Evolutionary conservation across 2,113 vertebrate species (phyloP), one percentile per base, ranked within the genome.

Genomic region (Bostrychus sinensis): DNA sequence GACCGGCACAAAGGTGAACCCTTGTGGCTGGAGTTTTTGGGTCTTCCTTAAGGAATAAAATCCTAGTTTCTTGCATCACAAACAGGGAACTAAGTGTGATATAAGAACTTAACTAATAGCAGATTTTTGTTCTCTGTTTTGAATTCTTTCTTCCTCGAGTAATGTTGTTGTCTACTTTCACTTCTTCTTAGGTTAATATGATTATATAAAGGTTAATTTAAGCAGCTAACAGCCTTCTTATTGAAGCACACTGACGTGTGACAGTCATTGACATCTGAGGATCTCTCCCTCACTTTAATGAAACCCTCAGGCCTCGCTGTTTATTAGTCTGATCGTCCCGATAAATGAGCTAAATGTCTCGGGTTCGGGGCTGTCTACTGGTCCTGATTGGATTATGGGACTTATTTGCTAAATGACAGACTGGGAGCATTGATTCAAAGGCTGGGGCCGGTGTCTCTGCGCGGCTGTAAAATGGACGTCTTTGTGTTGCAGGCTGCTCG

Each of bases 401-500:
- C 58, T 77, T 62, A 71, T 73, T 75, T 70, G 62, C 57, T 46
- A 22, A 60, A 61, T 80, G 74, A 72, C 68, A 64, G 20, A 56
- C 38, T 57, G 57, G 30, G 51, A 55, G 30, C 23, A 77, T 61
- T 70, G 38, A 71, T 72, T 82, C 23, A 73, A 71, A 76, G 56
- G 71, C 62, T 65, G 42, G 36, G 38, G 4, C 12, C 7, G 20
- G 20, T 25, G 13, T 22, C 12, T 1, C 61, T 20, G 57, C 6
- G 32, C 41, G 53, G 19, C 70, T 76, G 23, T 50, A 84, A 82
- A 66, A 70, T 16, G 25, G 37, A 59, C 3, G 36, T 81, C 70
- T 85, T 77, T 85, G 73, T 86, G 66, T 62, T 56, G 19, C 77
- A 90, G 87, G 56, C 77, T 85, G 46, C 67, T 28, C 61, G 20